Conservation (phyloP, 2,888 invertebrate species). For the Nomada lathburiana region DNA sequence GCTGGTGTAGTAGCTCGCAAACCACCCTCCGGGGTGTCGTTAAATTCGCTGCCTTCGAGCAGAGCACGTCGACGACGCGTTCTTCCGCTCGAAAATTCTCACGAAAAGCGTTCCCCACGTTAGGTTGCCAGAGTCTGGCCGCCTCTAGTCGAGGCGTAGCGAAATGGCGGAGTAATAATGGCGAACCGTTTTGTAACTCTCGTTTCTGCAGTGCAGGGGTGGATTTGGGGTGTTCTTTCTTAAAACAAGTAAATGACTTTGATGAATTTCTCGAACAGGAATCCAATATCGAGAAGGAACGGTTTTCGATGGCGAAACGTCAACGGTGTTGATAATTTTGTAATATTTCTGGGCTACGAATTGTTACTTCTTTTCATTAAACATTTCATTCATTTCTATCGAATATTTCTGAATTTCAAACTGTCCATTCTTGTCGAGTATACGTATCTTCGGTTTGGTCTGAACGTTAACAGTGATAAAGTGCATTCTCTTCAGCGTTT, state of each 20-base stretch:
- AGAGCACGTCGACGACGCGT: constrained; percentile 40
- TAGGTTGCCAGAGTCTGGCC: background rate
- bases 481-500: no score
- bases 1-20: constrained; percentile 41
- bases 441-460: no score
- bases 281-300: background rate
- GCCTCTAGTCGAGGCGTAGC: constrained; percentile 11
- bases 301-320: no score
- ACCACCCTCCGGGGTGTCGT: constrained; percentile 59
- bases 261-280: background rate
- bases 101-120: constrained; percentile 32
- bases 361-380: background rate
- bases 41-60: constrained; percentile 53
- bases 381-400: background rate
- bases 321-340: no score
- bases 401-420: no score
- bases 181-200: constrained; percentile 23
- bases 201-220: background rate
- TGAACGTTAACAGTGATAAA: no score
- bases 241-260: constrained; percentile 1
- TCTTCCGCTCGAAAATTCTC: constrained; percentile 52
- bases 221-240: background rate
- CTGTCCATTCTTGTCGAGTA: no score
- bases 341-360: no score
- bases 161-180: constrained; percentile 42